Conservation (phyloP, 2,113 vertebrate genomes). For the Calypte anna region DNA sequence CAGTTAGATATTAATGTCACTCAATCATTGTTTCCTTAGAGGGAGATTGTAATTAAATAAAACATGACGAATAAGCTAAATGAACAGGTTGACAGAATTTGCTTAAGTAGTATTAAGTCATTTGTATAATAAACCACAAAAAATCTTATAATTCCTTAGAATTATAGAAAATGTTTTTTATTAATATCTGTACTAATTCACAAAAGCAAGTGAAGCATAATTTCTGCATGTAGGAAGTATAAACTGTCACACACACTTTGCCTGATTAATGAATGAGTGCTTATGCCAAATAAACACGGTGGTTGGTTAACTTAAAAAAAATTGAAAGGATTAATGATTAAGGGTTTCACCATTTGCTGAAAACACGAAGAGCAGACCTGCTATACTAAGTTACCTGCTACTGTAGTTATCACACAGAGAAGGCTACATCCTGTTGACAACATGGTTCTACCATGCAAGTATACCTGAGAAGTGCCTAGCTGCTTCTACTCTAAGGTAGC, state of each 20-base stretch:
- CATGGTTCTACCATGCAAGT: background rate
- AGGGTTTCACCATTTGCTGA: background rate
- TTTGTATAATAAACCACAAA: background rate
- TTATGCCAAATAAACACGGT: background rate
- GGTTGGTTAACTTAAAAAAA: accelerated
- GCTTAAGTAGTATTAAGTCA: background rate
- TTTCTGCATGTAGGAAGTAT: background rate
- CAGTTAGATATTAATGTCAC: background rate
- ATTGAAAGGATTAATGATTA: background rate
- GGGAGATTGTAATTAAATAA: background rate
- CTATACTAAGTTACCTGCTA: background rate
- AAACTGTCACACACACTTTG: background rate
- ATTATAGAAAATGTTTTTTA: background rate
- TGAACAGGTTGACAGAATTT: background rate
- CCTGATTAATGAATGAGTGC: background rate
- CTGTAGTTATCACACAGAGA: background rate
- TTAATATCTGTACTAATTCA: background rate
- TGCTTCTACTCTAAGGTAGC: background rate
- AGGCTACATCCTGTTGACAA: background rate
- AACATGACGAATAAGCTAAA: background rate
- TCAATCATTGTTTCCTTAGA: background rate
- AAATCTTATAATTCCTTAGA: background rate
- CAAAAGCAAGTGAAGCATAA: background rate
- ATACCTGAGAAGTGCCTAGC: background rate
- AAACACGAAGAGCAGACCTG: background rate